phyloP scores from a whole-genome alignment of 2,797 vertebrate species.

The Anabas testudineus region DNA sequence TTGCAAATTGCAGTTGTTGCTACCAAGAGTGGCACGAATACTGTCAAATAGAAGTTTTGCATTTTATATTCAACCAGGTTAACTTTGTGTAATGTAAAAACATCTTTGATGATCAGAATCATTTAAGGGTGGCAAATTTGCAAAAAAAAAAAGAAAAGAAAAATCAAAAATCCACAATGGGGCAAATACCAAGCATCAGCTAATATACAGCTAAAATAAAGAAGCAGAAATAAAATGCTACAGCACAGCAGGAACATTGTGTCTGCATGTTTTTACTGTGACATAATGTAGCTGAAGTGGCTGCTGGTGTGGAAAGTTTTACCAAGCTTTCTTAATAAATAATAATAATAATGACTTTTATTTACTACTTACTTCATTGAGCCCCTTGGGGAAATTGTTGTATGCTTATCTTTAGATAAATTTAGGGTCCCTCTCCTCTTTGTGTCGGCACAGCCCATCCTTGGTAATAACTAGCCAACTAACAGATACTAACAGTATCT shows the following conservation, averaged over 20 bases:
- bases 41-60: too few relatives aligned
- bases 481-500: background rate
- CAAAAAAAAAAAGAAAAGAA: too few relatives aligned
- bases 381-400: too few relatives aligned
- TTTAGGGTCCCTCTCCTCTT: slow-evolving; percentile 10
- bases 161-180: too few relatives aligned
- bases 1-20: too few relatives aligned
- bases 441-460: background rate
- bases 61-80: too few relatives aligned
- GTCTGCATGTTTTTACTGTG: slow-evolving; percentile 27
- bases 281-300: slow-evolving; percentile 57
- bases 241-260: slow-evolving; percentile 13
- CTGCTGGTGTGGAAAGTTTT: slow-evolving; percentile 71
- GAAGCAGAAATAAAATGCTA: slow-evolving; percentile 19
- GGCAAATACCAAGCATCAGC: slow-evolving; percentile 34
- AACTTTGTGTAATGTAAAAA: too few relatives aligned
- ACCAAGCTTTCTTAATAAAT: slow-evolving; percentile 60
- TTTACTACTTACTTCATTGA: too few relatives aligned
- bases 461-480: slow-evolving; percentile 19
- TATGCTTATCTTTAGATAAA: slow-evolving; percentile 46
- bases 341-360: too few relatives aligned
- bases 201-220: slow-evolving; percentile 35
- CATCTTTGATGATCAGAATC: too few relatives aligned
- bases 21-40: too few relatives aligned
- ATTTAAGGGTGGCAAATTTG: too few relatives aligned